Percentiles rank a stretch among this genome's conserved stretches.
Evolutionary conservation across 2,888 invertebrate genomes (phyloP).

Genomic region (Drosophila limbata): DNA sequence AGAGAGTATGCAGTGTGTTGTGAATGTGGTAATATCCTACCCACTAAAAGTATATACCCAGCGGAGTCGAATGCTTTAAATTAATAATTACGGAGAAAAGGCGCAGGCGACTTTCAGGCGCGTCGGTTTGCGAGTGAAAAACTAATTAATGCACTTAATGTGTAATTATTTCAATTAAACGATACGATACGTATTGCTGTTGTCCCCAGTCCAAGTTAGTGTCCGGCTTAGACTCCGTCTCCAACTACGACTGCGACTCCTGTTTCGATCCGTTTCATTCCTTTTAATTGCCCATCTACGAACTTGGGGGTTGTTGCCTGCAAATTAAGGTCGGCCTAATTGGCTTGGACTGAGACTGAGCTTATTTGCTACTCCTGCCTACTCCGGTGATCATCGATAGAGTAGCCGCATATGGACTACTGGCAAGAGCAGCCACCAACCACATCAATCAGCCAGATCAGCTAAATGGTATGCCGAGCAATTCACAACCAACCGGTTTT

Average conservation of each 20-base stretch:
- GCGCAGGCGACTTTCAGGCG: conserved; percentile 70
- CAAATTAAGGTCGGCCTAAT: conserved; percentile 71
- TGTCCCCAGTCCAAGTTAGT: conserved; percentile 18
- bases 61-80: conserved; percentile 76
- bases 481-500: conserved; percentile 46
- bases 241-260: conserved; percentile 9
- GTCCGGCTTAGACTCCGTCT: conserved; percentile 17
- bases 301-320: conserved; percentile 19
- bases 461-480: conserved; percentile 52
- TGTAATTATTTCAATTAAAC: conserved; percentile 84
- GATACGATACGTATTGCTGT: conserved; percentile 54
- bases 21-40: conserved; percentile 63
- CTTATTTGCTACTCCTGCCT: conserved; percentile 12
- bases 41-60: conserved; percentile 56
- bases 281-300: conserved; percentile 55
- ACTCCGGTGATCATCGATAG: conserved; percentile 54
- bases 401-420: conserved; percentile 47
- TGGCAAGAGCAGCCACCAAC: conserved; percentile 34
- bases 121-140: conserved; percentile 61
- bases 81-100: conserved; percentile 74
- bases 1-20: conserved; percentile 14
- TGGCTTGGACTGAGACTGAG: conserved; percentile 35
- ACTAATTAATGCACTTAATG: conserved; percentile 84
- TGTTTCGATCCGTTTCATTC: conserved; percentile 31
- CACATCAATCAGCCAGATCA: conserved; percentile 64